Evolutionary conservation across 2,888 invertebrate genomes (phyloP), one percentile per base, ranked within the genome.

Genomic region (Drosophila antonietae): DNA sequence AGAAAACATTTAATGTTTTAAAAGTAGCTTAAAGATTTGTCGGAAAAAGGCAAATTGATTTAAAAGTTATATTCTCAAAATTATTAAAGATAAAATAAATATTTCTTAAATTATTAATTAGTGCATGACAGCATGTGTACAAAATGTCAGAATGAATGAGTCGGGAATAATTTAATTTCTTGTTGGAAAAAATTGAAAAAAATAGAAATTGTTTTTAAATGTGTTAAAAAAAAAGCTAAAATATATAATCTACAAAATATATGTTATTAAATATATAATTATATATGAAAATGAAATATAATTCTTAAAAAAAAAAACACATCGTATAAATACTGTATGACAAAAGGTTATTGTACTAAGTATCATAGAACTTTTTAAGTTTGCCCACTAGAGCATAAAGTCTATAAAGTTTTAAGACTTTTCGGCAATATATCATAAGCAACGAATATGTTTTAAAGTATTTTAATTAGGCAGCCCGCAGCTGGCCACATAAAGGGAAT

Each of bases 381-480:
- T 23, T 53, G 23, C 23, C 23, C 20, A 37, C 49, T 51, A 3
- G 18, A 51, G 33, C 20, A 18, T 33, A 4, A 6, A 23, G 44
- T 35, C 33, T 57, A 10, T 35, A 41, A 55, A 57, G 33, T 57
- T 44, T 57, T 15, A 57, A 57, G 33, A 44, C 10, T 23, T 18
- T 56, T 18, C 12, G n/a, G 15, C 18, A 31, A 56, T 43, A 43
- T 58, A 23, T 23, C n/a, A 37, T n/a, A 14, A 3, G 10, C 41
- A 44, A 15, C 7, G 55, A 46, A 35, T 39, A n/a, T 35, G 31
- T 41, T 37, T 4, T 8, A 14, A 35, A 43, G 18, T 69, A 58
- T 28, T 46, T 8, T 6, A 68, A 53, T 53, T 39, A 41, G 5
- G 5, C 51, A 41, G 35, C 20, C 20, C 5, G 2, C n/a, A 41